Evolutionary conservation across 2,113 vertebrate genomes (phyloP), one percentile per base, ranked within the genome.

Genomic region (Heteronetta atricapilla): DNA sequence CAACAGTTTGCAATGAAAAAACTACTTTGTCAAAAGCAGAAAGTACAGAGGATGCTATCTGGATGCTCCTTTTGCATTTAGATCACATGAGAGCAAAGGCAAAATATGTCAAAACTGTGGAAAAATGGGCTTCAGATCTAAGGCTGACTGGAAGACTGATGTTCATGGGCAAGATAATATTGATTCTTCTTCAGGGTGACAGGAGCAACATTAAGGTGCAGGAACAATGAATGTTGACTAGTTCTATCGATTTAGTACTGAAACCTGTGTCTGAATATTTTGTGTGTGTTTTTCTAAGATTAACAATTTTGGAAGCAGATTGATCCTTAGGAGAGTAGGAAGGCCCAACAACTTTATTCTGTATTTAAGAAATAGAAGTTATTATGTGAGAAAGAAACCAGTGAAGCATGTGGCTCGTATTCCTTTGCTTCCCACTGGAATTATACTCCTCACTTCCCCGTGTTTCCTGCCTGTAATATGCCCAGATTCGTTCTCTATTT

Each of bases 51-150:
- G 96, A 96, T 33, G 96, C 85, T 63, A 38, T 93, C 52, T 98
- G 98, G 98, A 95, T 95, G 44, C 89, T 97, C 21, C 97, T 99
- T 91, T 89, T 99, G 93, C 98, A 97, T 96, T 96, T 99, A 95
- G 99, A 99, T 97, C 99, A 99, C 93, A 99, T 99, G 98, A 98
- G 98, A 96, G 98, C 98, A 17, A 98, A 97, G 96, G 94, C 95
- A 73, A 98, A 98, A 97, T 99, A 99, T 36, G 89, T 98, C 92
- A 98, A 89, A 97, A 98, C 97, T 21, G 96, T 99, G 96, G 98
- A 98, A 97, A 98, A 98, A 95, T 99, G 98, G 98, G 97, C 98
- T 58, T 94, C 97, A 44, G 93, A 98, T 67, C 93, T 99, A 93
- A 97, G 93, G 36, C 97, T 99, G 93, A 98, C 97, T 62, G 99